Percentiles rank a stretch among this genome's conserved stretches.
Conservation (phyloP, 2,113 vertebrate genomes). For the Nesospiza acunhae region DNA sequence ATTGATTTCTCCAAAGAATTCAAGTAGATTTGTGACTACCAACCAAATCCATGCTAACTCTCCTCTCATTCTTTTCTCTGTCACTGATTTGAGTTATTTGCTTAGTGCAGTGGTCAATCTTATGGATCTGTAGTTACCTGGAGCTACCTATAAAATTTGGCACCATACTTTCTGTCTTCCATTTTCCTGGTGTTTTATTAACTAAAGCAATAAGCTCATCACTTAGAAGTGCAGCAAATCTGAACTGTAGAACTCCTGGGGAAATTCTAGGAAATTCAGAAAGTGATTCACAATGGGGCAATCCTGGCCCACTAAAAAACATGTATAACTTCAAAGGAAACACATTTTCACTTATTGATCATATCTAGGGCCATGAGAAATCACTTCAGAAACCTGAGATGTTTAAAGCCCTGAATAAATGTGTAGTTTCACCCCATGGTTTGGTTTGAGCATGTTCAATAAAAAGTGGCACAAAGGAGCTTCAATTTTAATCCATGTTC, state of each 20-base stretch:
- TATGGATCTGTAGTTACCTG: neutral
- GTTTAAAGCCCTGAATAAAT: neutral
- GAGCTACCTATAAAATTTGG: neutral
- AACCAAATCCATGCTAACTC: neutral
- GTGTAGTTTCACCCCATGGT: neutral
- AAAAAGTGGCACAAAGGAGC: neutral
- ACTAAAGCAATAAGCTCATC: neutral
- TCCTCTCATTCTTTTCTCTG: neutral
- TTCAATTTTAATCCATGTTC: neutral
- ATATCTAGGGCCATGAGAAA: neutral
- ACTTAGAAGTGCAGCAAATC: neutral
- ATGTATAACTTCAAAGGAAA: neutral
- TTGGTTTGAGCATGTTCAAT: neutral
- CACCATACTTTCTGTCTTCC: neutral
- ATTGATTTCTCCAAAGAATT: neutral
- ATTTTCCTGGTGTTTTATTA: neutral
- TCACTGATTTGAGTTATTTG: neutral
- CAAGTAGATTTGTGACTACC: neutral
- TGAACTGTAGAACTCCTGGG: neutral
- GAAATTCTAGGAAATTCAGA: neutral
- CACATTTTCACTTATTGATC: neutral
- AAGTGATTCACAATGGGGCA: neutral
- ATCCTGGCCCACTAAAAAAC: neutral
- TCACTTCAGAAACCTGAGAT: neutral
- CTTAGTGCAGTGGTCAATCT: neutral